Evolutionary conservation across 64 coral and sea anemone genomes (phyloP).

Genomic region (Montipora capricornis): DNA sequence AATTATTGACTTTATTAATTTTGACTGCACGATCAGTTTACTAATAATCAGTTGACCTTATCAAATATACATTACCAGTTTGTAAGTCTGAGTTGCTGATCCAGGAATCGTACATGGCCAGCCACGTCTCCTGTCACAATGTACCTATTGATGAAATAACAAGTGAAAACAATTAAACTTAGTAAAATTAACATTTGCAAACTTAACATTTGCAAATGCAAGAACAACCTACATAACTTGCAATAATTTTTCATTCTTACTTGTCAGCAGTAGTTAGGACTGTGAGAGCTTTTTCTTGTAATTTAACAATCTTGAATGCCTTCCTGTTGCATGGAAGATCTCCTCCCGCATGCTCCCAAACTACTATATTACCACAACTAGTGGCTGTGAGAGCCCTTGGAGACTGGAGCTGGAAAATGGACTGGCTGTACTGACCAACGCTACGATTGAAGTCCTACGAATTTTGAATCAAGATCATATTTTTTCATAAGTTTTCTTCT

Average conservation of each 20-base stretch:
- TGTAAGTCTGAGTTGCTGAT: constrained; percentile 90
- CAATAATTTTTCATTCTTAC: constrained; percentile 27
- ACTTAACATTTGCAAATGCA: neutral
- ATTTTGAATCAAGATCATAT: neutral
- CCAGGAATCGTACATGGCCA: constrained; percentile 97
- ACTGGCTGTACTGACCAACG: constrained; percentile 95
- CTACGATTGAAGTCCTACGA: constrained; percentile 94
- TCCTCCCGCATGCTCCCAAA: constrained; percentile 93
- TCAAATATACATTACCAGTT: constrained; percentile 74
- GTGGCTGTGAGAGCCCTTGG: constrained; percentile 89
- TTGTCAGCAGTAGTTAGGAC: constrained; percentile 89
- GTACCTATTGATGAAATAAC: constrained; percentile 53
- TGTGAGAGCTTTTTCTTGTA: constrained; percentile 94
- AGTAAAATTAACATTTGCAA: neutral
- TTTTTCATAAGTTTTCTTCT: neutral
- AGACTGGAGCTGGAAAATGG: constrained; percentile 90
- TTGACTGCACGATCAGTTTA: too few species aligned
- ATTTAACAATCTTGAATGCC: constrained; percentile 98
- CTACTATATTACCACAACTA: constrained; percentile 96
- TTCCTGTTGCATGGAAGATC: constrained; percentile 93
- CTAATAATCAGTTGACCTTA: too few species aligned
- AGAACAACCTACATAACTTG: too few species aligned
- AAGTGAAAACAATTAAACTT: neutral
- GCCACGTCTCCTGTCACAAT: constrained; percentile 95
- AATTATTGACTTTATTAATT: too few species aligned